Evolutionary conservation across 2,113 vertebrate genomes (phyloP).

Genomic region (Manacus vitellinus): DNA sequence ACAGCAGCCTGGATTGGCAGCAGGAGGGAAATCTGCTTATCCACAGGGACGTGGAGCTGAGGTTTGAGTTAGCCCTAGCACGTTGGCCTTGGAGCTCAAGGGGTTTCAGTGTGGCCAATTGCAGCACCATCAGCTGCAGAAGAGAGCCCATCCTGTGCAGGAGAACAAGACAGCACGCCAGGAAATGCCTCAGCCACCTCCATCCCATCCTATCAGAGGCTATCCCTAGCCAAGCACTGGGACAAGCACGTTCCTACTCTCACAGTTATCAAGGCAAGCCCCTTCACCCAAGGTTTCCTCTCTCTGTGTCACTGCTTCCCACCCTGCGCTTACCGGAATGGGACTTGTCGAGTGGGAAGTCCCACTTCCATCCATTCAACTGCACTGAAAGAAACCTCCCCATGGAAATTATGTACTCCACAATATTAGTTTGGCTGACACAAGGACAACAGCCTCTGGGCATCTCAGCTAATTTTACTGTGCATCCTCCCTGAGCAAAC

Average conservation of each 20-base stretch:
- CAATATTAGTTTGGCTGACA: not conserved
- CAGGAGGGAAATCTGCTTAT: not conserved
- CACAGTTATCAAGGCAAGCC: not conserved
- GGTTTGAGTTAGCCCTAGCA: not conserved
- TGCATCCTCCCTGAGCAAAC: not conserved
- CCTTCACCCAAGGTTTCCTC: not conserved
- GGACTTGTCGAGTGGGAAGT: not conserved
- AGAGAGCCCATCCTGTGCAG: accelerated
- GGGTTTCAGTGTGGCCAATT: accelerated
- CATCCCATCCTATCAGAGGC: not conserved
- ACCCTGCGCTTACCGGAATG: not conserved
- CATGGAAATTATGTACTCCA: not conserved
- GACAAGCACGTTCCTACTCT: not conserved
- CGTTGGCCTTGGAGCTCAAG: accelerated
- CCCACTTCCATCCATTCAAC: slow-evolving; percentile 29
- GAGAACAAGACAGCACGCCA: accelerated
- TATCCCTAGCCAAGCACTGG: not conserved
- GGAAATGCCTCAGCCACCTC: not conserved
- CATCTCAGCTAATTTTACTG: not conserved
- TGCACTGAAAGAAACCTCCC: not conserved
- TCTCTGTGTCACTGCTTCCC: not conserved
- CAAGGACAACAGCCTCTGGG: not conserved
- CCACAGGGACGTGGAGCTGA: not conserved
- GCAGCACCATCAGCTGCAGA: not conserved
- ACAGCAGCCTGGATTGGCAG: not conserved